Base-by-base conservation (phyloP, 2,797 vertebrate species). In the Chrosomus eos region DNA sequence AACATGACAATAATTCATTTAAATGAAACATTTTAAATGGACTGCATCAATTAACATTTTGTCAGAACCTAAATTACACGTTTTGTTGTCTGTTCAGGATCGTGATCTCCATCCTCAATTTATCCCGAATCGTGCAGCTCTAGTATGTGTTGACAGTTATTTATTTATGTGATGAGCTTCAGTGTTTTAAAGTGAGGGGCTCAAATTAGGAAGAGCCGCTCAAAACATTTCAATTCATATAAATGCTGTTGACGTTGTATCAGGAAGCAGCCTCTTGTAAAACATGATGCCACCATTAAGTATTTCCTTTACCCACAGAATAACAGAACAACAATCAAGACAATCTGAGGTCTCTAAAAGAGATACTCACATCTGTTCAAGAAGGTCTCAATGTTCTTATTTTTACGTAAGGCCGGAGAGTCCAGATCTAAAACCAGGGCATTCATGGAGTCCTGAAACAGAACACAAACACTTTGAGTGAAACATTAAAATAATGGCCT, bases 371-470 rank as follows among this genome's bases (percentile, higher is more conserved):
- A 99, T 97, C 97, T 96, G 92, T 97, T 97, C 92, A 99, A 91
- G 93, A 99, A 99, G 88, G 97, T 99, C 91, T 99, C 98, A 1
- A 99, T 99, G 92, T 99, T 99, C 94, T 99, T 99, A 94, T 99
- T 99, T 94, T 99, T 99, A 89, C 98, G 97, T 86, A 99, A 94
- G 0, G 98, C 97, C 55, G 98, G 98, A 93, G 97, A 99, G 95
- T 99, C 96, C 94, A 99, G 92, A 93, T 99, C 98, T 91, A 99
- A 94, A 88, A 97, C 97, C 94, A 99, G 89, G 80, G 97, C 99
- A 84, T 98, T 99, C 92, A 99, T 95, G 85, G 97, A 97, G 94
- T 99, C 98, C 98, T 99, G 89, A 80, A 94, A 90, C 72, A 84
- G 28, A 84, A 81, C n/a, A 68, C 80, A 19, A 84, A 73, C 8